Base-by-base conservation (phyloP, 1,140 invertebrate species). In the Hylaeus volcanicus region DNA sequence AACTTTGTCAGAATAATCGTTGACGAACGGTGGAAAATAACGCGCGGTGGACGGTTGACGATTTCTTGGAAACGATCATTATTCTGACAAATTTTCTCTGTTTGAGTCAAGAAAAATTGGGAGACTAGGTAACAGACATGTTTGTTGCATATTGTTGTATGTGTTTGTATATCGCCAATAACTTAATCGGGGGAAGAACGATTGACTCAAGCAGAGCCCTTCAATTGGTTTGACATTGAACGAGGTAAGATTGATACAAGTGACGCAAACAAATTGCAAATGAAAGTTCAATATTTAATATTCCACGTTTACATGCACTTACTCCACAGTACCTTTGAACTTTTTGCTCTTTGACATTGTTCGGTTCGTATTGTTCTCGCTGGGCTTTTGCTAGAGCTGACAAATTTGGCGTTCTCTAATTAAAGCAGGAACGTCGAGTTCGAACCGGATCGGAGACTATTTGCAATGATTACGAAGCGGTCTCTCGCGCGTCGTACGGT, bases 361-460 rank as follows among this genome's bases (percentile, higher is more conserved):
- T 77, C 68, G 43, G 79, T 82, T 72, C 78, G 64, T 79, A 74
- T 43, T 83, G 72, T 83, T 82, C 78, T 86, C 69, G 87, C 81
- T 88, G 87, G 69, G 82, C 84, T 88, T 87, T 83, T 55, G 80
- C 83, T 87, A 88, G 65, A 88, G 83, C 80, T 85, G 74, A 26
- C 26, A 87, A 64, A 55, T 80, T 77, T 77, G 66, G 37, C 73
- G 56, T 58, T 55, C 60, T 78, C 51, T 70, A 64, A 74, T 73
- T 48, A 37, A 68, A 74, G 64, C 61, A 82, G 79, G 66, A 79
- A 41, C 70, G 68, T 56, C 76, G 56, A 64, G 73, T 51, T 43
- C 60, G 72, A 74, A 43, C 41, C 74, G 82, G 72, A 72, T 26
- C 45, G 58, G 58, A 58, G 66, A 64, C 65, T 64, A 56, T 66